phyloP scores from a whole-genome alignment of 1,140 invertebrate species.

The Euwallacea similis region DNA sequence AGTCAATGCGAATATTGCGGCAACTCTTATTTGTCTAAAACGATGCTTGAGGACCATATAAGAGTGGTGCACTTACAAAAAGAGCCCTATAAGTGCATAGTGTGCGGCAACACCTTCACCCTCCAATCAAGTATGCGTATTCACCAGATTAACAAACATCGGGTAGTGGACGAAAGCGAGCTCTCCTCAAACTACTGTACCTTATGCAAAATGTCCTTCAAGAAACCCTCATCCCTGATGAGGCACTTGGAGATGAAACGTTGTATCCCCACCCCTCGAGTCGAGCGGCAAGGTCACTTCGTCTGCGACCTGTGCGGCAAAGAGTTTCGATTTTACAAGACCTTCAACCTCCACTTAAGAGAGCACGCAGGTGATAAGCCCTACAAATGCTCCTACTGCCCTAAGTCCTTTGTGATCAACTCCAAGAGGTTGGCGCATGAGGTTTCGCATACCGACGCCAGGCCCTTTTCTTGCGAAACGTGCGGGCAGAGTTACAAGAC shows the following conservation, averaged over 20 bases:
- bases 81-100: conserved; percentile 34
- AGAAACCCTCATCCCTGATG: conserved; percentile 27
- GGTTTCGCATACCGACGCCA: conserved; percentile 60
- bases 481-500: conserved; percentile 60
- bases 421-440: conserved; percentile 61
- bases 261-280: conserved; percentile 18
- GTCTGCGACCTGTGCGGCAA: conserved; percentile 68
- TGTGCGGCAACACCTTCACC: conserved; percentile 31
- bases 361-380: conserved; percentile 54
- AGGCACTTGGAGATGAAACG: conserved; percentile 43
- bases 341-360: conserved; percentile 62
- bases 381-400: conserved; percentile 57
- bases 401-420: conserved; percentile 57
- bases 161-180: conserved; percentile 33
- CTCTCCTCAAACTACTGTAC: conserved; percentile 33
- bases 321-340: conserved; percentile 61
- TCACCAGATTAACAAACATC: conserved; percentile 36
- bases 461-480: conserved; percentile 56
- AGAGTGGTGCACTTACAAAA: conserved; percentile 30
- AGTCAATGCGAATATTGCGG: conserved; percentile 47
- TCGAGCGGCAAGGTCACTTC: conserved; percentile 52
- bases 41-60: conserved; percentile 33
- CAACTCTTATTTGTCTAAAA: conserved; percentile 28
- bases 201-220: conserved; percentile 35
- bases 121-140: conserved; percentile 33